Conservation (phyloP, 2,888 invertebrate genomes). For the Agriopis marginaria region DNA sequence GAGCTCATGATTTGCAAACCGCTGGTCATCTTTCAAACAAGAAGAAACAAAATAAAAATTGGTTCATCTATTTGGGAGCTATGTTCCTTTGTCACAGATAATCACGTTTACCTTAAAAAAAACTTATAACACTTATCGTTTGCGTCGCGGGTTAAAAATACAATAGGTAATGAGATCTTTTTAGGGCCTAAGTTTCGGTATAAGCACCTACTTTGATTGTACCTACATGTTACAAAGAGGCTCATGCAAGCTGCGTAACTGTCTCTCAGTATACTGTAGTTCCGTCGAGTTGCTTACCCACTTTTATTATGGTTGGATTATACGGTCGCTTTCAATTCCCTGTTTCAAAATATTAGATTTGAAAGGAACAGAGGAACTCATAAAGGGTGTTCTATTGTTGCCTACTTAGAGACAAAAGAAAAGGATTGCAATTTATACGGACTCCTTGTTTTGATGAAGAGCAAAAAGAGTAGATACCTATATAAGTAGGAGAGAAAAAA, state of each 20-base stretch:
- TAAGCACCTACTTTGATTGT: no score
- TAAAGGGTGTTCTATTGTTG: constrained; percentile 20
- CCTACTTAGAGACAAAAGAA: constrained; percentile 21
- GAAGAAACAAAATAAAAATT: no score
- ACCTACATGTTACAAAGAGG: no score
- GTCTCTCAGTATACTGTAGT: constrained; percentile 7
- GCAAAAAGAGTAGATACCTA: neutral
- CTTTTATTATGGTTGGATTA: constrained; percentile 43
- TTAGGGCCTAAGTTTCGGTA: no score
- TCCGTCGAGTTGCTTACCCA: constrained; percentile 35
- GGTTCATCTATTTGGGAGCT: no score
- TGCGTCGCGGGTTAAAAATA: no score
- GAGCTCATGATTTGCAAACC: no score
- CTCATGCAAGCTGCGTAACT: constrained; percentile 5
- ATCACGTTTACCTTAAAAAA: no score
- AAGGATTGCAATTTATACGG: constrained; percentile 10
- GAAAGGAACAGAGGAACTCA: constrained; percentile 21
- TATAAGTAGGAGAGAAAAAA: neutral
- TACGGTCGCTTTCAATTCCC: constrained; percentile 39
- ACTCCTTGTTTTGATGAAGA: constrained; percentile 10
- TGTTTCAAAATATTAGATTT: constrained; percentile 35
- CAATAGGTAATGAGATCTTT: no score
- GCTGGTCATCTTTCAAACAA: no score
- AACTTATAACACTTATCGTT: no score
- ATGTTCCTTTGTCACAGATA: no score